Evolutionary conservation across 2,113 vertebrate genomes (phyloP).

Genomic region (Ciconia boyciana): DNA sequence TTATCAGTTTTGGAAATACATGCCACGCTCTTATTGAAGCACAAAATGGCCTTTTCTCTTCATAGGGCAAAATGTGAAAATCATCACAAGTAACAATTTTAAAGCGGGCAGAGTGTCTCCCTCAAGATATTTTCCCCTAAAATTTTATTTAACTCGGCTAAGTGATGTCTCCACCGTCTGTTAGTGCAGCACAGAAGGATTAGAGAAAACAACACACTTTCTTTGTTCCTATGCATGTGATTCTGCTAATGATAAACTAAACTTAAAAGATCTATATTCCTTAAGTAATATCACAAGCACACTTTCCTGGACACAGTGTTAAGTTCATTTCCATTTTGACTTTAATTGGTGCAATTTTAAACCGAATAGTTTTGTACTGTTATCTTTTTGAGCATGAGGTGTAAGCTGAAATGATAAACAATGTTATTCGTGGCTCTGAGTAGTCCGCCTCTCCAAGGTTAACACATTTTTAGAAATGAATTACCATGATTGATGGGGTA

Average conservation of each 20-base stretch:
- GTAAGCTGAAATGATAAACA: constrained; percentile 58
- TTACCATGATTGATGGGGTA: constrained; percentile 57
- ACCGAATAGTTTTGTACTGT: constrained; percentile 26
- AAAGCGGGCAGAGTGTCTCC: background rate
- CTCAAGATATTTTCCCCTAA: background rate
- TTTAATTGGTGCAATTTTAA: constrained; percentile 62
- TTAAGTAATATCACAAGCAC: background rate
- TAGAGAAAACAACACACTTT: background rate
- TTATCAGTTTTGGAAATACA: background rate
- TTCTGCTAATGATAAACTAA: constrained; percentile 31
- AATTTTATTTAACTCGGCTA: background rate
- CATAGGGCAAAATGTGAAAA: constrained; percentile 10
- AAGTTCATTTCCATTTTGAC: constrained; percentile 46
- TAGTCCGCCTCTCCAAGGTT: constrained; percentile 55
- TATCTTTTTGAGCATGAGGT: constrained; percentile 64
- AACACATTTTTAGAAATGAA: constrained; percentile 56
- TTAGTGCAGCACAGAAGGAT: constrained; percentile 3
- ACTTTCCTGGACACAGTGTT: constrained; percentile 26
- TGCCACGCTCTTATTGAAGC: constrained; percentile 14
- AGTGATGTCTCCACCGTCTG: background rate
- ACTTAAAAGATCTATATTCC: background rate
- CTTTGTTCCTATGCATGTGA: constrained; percentile 23
- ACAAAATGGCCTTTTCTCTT: constrained; percentile 6
- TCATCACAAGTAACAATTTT: background rate
- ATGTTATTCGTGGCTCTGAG: constrained; percentile 47